Conservation (phyloP, 2,113 vertebrate genomes). For the Grantiella picta region DNA sequence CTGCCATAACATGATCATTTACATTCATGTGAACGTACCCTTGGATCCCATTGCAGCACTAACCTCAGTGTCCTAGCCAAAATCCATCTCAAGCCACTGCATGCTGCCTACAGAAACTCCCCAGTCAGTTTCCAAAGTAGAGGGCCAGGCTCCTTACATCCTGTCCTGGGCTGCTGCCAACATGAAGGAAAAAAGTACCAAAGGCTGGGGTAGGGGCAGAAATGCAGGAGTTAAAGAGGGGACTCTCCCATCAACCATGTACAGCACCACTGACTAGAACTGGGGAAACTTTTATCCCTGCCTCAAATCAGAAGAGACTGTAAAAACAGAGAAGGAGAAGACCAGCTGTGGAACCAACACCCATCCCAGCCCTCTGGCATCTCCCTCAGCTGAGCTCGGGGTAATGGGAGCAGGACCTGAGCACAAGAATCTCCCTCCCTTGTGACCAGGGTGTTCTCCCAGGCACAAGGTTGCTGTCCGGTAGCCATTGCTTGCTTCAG, state of each 20-base stretch:
- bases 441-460: neutral
- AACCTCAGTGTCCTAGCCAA: conserved; percentile 52
- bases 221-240: neutral
- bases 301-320: neutral
- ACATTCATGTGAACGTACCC: conserved; percentile 1
- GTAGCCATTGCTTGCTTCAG: neutral
- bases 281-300: neutral
- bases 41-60: conserved; percentile 19
- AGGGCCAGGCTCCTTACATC: conserved; percentile 57
- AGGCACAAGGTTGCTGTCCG: neutral
- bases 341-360: neutral
- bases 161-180: conserved; percentile 48
- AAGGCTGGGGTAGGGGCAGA: neutral
- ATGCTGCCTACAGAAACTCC: conserved; percentile 28
- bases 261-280: neutral
- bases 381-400: neutral
- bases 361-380: neutral
- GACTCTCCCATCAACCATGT: accelerated
- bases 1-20: conserved; percentile 42
- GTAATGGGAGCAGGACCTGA: neutral
- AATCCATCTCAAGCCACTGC: conserved; percentile 49
- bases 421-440: neutral
- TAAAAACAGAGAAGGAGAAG: neutral
- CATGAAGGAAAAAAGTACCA: neutral
- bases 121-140: neutral